These are phyloP conservation scores for Lordiphosa stackelbergi DNA, from an alignment of 1,140 invertebrate species.

Conservation along the genomic window DNA sequence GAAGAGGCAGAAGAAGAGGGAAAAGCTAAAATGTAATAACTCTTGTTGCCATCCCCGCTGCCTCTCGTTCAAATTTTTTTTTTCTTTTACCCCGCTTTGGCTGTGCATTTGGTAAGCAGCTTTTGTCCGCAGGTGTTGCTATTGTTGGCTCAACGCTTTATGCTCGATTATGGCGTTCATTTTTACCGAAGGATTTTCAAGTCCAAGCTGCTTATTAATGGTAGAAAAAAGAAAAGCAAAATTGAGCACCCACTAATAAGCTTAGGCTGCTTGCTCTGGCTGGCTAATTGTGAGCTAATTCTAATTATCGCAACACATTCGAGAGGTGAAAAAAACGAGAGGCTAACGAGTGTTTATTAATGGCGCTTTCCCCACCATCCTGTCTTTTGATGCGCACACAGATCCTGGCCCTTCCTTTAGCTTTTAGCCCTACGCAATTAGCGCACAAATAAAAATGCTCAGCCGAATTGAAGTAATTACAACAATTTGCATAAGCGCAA, in stretches of 20 bases:
- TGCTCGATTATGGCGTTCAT: constrained; percentile 26
- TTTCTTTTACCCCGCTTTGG: constrained; percentile 4
- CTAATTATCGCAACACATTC: constrained; percentile 70
- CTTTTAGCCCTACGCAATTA: constrained; percentile 58
- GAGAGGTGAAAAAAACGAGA: constrained; percentile 19
- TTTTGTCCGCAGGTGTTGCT: constrained; percentile 73
- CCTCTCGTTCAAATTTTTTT: background rate
- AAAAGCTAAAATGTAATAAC: constrained; percentile 71
- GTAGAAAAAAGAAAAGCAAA: constrained; percentile 22
- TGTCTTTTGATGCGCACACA: constrained; percentile 56
- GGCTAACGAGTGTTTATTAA: constrained; percentile 73
- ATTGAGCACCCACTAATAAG: constrained; percentile 61
- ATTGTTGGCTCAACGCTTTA: constrained; percentile 66
- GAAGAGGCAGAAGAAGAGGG: constrained; percentile 20
- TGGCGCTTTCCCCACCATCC: constrained; percentile 60
- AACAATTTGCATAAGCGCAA: constrained; percentile 67
- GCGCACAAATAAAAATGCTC: constrained; percentile 75
- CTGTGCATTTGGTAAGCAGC: constrained; percentile 63
- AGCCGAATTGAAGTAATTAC: constrained; percentile 74
- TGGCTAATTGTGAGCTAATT: constrained; percentile 69
- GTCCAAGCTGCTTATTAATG: constrained; percentile 70
- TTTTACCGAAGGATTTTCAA: constrained; percentile 50
- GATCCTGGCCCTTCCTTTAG: constrained; percentile 42
- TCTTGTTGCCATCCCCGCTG: constrained; percentile 42
- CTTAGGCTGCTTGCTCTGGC: constrained; percentile 29